Base-by-base conservation (phyloP, 2,113 vertebrate genomes). In the Thinocorus orbignyianus region DNA sequence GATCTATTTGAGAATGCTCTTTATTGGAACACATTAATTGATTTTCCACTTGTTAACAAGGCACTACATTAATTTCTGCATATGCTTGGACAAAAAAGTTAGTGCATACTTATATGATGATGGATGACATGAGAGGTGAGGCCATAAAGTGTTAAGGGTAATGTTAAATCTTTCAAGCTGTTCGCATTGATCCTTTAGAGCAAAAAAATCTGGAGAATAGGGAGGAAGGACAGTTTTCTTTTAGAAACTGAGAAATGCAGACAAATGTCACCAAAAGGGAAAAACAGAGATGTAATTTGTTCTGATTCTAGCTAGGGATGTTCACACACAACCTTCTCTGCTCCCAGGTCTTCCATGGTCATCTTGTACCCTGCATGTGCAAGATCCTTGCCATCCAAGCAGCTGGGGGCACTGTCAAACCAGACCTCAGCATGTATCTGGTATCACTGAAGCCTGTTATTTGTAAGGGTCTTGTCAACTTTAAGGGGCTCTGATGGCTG, bases 351-450 rank as follows among this genome's bases (percentile, higher is more conserved):
- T 82, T 72, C 20, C 20, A 13, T 0, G 1, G 25, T 55, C 16
- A 10, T 71, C 1, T 7, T 37, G 6, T 14, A 24, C 0, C 1
- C 7, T 7, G 23, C 64, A 58, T 0, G 0, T 37, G 8, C 16
- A 76, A 61, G 79, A 57, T 3, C 3, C 8, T 2, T 7, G 7
- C 9, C 42, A 35, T 10, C 62, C 37, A 8, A 19, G n/a, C 61
- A 76, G 22, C 22, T 46, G 62, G 3, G 11, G 18, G 8, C 13
- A 9, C 3, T 42, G 9, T 14, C 37, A 88, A 33, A 82, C 7
- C 9, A 64, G 12, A 51, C 24, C 4, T 44, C 39, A 93, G 8
- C 23, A 62, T 0, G 8, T n/a, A 6, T 3, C 7, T 66, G 20
- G 26, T 68, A 73, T 11, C 1, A 0, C 6, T 48, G 46, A 76